Percentiles rank a stretch among this genome's conserved stretches.
phyloP scores from a whole-genome alignment of 2,888 invertebrate genomes.

The Nomada goodeniana region DNA sequence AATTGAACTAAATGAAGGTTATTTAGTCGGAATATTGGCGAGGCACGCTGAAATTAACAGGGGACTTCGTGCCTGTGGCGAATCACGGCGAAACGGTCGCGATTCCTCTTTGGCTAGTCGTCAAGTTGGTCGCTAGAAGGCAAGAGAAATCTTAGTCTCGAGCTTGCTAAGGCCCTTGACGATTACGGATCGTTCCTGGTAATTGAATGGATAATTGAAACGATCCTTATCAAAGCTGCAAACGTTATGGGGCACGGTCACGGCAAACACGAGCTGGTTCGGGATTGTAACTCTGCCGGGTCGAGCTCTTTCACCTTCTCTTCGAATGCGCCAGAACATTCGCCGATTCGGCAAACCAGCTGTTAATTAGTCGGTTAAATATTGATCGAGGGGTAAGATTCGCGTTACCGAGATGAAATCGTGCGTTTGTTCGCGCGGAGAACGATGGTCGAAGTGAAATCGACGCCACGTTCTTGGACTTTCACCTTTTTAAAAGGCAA shows the following conservation, averaged over 20 bases:
- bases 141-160: slow-evolving; percentile 47
- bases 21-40: slow-evolving; percentile 45
- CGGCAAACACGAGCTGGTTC: slow-evolving; percentile 76
- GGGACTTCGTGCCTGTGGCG: slow-evolving; percentile 8
- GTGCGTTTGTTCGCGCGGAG: background rate
- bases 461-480: background rate
- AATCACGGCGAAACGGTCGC: slow-evolving; percentile 33
- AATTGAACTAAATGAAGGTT: slow-evolving; percentile 46
- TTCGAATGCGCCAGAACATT: slow-evolving; percentile 54
- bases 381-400: slow-evolving; percentile 56
- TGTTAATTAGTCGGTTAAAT: slow-evolving; percentile 68
- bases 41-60: slow-evolving; percentile 25
- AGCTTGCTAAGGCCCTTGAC: slow-evolving; percentile 50
- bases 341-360: slow-evolving; percentile 33
- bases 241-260: slow-evolving; percentile 78
- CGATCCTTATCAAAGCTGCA: slow-evolving; percentile 76
- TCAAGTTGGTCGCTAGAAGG: slow-evolving; percentile 4
- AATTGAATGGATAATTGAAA: slow-evolving; percentile 81
- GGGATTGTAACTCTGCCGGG: slow-evolving; percentile 33
- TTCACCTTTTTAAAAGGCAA: background rate
- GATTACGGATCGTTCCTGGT: slow-evolving; percentile 69
- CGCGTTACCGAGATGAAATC: slow-evolving; percentile 18
- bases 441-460: background rate
- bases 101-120: background rate
- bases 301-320: slow-evolving; percentile 46